Evolutionary conservation across 2,113 vertebrate genomes (phyloP).

Genomic region (Sorex araneus): DNA sequence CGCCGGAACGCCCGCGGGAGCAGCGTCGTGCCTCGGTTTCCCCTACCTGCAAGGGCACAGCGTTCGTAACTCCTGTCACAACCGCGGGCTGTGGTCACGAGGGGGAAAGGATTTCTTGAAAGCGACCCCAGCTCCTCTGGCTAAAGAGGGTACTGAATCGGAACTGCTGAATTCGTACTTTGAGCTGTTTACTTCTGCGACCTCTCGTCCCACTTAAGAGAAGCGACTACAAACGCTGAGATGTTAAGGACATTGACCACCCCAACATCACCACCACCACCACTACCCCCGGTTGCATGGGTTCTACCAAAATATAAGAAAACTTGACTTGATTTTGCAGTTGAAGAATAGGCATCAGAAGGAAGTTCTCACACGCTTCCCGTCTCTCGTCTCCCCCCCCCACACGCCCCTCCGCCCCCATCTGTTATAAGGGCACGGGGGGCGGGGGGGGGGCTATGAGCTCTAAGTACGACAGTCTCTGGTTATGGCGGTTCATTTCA

Average conservation of each 20-base stretch:
- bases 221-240: neutral
- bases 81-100: conserved; percentile 69
- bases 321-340: neutral
- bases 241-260: neutral
- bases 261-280: neutral
- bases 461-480: neutral
- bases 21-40: conserved; percentile 56
- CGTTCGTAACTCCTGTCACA: neutral
- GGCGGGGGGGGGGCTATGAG: neutral
- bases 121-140: neutral
- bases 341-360: neutral
- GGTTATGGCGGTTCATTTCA: neutral
- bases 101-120: conserved; percentile 34
- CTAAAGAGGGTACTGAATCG: conserved; percentile 57
- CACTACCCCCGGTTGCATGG: neutral
- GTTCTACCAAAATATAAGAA: neutral
- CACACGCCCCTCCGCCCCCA: too few species aligned
- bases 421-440: too few species aligned
- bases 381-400: too few species aligned
- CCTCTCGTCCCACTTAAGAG: neutral
- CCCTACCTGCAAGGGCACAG: conserved; percentile 58
- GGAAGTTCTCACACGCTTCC: neutral
- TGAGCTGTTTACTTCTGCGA: neutral
- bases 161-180: neutral
- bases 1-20: neutral